Percentiles rank a stretch among this genome's conserved stretches.
Conservation (phyloP, 1,140 invertebrate species). For the Coptotermes formosanus region DNA sequence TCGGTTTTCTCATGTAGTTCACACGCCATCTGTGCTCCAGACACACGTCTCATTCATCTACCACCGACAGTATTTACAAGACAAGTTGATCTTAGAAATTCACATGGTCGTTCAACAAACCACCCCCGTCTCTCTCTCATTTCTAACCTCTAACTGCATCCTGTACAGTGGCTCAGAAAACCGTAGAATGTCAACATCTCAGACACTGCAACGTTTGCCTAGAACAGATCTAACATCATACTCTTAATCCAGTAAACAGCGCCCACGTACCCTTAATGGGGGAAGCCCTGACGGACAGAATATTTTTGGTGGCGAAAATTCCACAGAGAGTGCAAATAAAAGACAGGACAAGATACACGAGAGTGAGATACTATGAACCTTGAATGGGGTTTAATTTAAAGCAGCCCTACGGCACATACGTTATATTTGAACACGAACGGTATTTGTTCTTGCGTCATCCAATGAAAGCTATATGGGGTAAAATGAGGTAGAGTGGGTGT, state of each 20-base stretch:
- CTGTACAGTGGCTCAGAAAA: too few species aligned
- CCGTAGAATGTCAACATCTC: too few species aligned
- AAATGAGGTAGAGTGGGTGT: not conserved
- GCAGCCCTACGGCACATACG: not conserved
- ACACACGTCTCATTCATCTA: too few species aligned
- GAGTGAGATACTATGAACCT: not conserved
- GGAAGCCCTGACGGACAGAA: not conserved
- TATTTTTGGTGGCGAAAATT: slow-evolving; percentile 17
- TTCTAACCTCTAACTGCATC: too few species aligned
- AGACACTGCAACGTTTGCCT: too few species aligned
- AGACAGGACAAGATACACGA: not conserved
- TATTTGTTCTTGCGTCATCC: not conserved
- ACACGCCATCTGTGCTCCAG: too few species aligned
- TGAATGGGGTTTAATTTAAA: not conserved
- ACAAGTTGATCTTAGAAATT: too few species aligned
- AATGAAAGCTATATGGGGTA: not conserved
- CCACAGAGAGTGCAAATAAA: slow-evolving; percentile 4
- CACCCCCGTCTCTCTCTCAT: too few species aligned
- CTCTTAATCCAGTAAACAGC: not conserved
- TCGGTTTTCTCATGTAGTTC: too few species aligned
- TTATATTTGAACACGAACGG: not conserved
- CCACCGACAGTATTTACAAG: too few species aligned
- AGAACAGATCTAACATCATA: not conserved
- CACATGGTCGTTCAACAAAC: too few species aligned
- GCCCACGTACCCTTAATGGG: not conserved